Percentiles rank a stretch among this genome's conserved stretches.
These are phyloP conservation scores for Dolichotis patagonum DNA, from an alignment of 2,113 vertebrate species.

Conservation along the genomic window DNA sequence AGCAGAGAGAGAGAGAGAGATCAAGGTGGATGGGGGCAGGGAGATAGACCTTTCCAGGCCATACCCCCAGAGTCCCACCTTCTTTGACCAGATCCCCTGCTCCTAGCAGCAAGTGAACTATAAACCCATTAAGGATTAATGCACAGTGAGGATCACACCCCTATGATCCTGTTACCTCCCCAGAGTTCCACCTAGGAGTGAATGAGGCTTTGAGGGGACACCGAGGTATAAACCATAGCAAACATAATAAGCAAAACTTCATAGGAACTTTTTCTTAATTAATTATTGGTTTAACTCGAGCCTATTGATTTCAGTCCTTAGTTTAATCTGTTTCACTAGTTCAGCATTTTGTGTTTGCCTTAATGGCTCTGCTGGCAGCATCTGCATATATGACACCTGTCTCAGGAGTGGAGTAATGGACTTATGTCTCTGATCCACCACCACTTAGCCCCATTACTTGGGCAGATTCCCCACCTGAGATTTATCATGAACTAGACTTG, in stretches of 20 bases:
- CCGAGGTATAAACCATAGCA: neutral
- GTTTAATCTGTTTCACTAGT: neutral
- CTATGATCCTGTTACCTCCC: neutral
- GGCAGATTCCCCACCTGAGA: no score
- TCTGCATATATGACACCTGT: no score
- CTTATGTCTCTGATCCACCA: no score
- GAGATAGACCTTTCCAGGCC: neutral
- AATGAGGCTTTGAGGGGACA: neutral
- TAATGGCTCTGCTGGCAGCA: no score
- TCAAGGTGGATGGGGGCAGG: neutral
- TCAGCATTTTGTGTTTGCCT: neutral
- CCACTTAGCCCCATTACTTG: no score
- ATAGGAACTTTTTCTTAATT: neutral
- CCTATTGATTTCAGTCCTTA: neutral
- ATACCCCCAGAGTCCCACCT: neutral
- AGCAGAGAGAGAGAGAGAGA: neutral
- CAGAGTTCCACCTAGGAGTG: neutral
- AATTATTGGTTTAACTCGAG: neutral
- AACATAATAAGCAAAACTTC: neutral
- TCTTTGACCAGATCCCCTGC: neutral
- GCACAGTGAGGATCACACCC: neutral
- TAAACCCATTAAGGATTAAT: neutral
- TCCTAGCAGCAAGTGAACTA: neutral
- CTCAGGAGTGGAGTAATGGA: no score
- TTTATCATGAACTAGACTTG: no score